Evolutionary conservation across 1,140 invertebrate genomes (phyloP), one percentile per base, ranked within the genome.

Genomic region (Trichomalopsis sarcophagae): DNA sequence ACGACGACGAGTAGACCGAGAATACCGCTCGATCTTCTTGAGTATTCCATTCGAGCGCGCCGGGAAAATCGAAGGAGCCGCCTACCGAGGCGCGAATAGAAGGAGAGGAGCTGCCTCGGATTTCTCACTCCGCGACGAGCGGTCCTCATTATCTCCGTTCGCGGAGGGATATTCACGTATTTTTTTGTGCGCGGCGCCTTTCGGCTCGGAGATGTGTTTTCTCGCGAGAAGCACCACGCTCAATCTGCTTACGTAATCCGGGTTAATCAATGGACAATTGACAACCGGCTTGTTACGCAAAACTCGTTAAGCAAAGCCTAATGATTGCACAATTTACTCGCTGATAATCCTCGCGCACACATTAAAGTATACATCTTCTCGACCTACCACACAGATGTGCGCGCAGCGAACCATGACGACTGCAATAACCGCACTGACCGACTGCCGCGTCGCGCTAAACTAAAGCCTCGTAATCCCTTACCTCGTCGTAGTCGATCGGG

Each of bases 11-110:
- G 55, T 62, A 62, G 14, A 62, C n/a, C 14, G 36, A 75, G 73
- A 74, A 75, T 62, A 27, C 47, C 73, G 75, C 40, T 36, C 36
- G 62, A 27, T 27, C 74, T 69, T 23, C 55, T 83, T 83, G 69
- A 75, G 71, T 83, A 84, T 86, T 83, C 77, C 21, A 71, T 69
- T 68, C 69, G 27, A 36, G 69, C 83, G 68, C 81, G 14, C 69
- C 68, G 17, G 17, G 11, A 66, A 82, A 82, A 81, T 75, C 44
- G 44, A 81, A 62, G 21, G 1, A n/a, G 55, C 6, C 2, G 0
- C 13, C 47, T 50, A 17, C 55, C 21, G 27, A 27, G 27, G 55
- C 11, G n/a, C 2, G n/a, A n/a, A 2, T 21, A 6, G 17, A 76
- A 62, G 27, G 77, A 62, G 30, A 68, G 2, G 33, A 68, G 9